Conservation (phyloP, 2,113 vertebrate species). For the Oncorhynchus clarkii region DNA sequence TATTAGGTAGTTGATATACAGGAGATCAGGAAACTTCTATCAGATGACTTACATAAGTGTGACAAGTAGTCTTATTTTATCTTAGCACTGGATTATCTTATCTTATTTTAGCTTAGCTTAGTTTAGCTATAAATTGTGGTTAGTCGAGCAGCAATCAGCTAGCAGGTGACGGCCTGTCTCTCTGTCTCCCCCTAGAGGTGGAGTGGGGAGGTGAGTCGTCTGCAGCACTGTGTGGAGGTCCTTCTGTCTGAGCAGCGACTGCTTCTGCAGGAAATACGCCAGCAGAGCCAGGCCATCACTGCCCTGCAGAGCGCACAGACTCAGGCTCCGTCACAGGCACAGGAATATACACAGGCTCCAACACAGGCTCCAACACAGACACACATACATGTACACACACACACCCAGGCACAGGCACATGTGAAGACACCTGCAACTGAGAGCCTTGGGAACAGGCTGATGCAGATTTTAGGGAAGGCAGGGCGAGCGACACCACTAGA, state of each 20-base stretch:
- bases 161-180: neutral
- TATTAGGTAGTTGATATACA: no score
- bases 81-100: no score
- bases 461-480: neutral
- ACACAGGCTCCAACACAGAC: neutral
- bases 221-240: conserved; percentile 50
- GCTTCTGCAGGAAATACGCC: conserved; percentile 43
- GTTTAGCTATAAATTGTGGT: no score
- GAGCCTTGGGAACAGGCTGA: neutral
- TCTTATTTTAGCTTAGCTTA: no score
- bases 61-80: no score
- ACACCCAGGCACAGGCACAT: neutral
- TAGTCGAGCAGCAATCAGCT: no score
- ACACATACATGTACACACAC: neutral
- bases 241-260: conserved; percentile 50
- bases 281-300: conserved; percentile 11
- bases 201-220: conserved; percentile 51
- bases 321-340: neutral
- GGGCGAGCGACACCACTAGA: neutral
- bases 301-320: neutral
- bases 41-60: no score
- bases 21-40: no score
- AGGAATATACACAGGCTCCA: no score
- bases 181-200: conserved; percentile 59
- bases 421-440: neutral